Evolutionary conservation across 2,888 invertebrate species (phyloP), one percentile per base, ranked within the genome.

Genomic region (Aphodius granarius): DNA sequence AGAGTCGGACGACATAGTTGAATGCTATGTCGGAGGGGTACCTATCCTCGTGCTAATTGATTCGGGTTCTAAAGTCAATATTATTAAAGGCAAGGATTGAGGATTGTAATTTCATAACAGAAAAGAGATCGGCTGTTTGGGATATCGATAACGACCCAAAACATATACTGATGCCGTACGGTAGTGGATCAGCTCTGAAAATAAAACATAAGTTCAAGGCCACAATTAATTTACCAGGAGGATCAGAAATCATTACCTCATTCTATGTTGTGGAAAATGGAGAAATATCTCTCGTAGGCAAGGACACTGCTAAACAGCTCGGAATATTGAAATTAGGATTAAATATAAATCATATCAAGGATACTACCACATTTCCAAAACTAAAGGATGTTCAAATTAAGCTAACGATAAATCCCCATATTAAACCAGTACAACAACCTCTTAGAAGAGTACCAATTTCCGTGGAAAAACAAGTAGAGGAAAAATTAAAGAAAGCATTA

Each of bases 401-500:
- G 63, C 63, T 70, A 17, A 70, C 63, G 2, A 74, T 74, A 22
- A 62, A 63, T 19, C 70, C n/a, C 17, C 18, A 68, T 23, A 70
- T 74, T 63, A 74, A 74, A 68, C 73, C 75, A 0, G 70, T 73
- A 5, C 71, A 76, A 22, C 73, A 77, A 77, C 73, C 72, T 18
- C n/a, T 76, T 19, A 71, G 75, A 43, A 66, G 75, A 64, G 68
- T 75, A 22, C 75, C 72, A 21, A 65, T 70, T 19, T 22, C 76
- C n/a, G 74, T 73, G 43, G 71, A 18, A 78, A 81, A 75, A 72
- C 79, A 64, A 74, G 80, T 71, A 78, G 81, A 77, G 78, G 78
- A 66, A 63, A 81, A 66, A 74, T 22, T 70, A 16, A 62, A 66
- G 83, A 85, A 9, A 76, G n/a, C n/a, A n/a, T n/a, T n/a, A n/a